phyloP scores from a whole-genome alignment of 2,888 invertebrate genomes.

The Acanthococcus lagerstroemiae region DNA sequence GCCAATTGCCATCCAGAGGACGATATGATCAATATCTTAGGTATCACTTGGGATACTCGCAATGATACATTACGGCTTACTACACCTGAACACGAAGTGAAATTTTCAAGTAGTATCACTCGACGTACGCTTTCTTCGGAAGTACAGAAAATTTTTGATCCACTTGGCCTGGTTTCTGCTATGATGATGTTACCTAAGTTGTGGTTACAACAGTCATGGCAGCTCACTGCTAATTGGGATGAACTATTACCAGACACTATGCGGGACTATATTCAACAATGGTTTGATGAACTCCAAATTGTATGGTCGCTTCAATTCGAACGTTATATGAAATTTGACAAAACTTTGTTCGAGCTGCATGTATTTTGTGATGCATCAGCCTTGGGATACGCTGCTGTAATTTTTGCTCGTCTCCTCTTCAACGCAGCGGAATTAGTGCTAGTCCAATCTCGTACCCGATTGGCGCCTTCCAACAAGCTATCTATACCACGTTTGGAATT shows the following conservation, averaged over 20 bases:
- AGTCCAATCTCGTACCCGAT: background rate
- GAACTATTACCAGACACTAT: background rate
- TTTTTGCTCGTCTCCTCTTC: background rate
- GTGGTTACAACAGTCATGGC: background rate
- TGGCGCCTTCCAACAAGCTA: background rate
- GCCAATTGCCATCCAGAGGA: background rate
- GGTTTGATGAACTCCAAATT: background rate
- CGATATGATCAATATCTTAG: background rate
- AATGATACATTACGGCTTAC: background rate
- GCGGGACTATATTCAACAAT: background rate
- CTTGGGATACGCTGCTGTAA: background rate
- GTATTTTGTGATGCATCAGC: background rate
- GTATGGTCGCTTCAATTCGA: background rate
- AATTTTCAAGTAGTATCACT: background rate
- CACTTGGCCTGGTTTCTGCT: background rate
- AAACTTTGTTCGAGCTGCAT: background rate
- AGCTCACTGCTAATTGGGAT: background rate
- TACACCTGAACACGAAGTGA: background rate
- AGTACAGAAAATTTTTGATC: background rate
- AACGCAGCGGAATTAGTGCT: background rate
- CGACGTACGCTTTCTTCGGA: background rate
- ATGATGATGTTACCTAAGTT: background rate
- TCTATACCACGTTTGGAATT: background rate
- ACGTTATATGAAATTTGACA: background rate
- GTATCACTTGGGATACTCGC: background rate